These are phyloP conservation scores for Poliocrania exsul DNA, from an alignment of 2,797 vertebrate species.

Conservation along the genomic window DNA sequence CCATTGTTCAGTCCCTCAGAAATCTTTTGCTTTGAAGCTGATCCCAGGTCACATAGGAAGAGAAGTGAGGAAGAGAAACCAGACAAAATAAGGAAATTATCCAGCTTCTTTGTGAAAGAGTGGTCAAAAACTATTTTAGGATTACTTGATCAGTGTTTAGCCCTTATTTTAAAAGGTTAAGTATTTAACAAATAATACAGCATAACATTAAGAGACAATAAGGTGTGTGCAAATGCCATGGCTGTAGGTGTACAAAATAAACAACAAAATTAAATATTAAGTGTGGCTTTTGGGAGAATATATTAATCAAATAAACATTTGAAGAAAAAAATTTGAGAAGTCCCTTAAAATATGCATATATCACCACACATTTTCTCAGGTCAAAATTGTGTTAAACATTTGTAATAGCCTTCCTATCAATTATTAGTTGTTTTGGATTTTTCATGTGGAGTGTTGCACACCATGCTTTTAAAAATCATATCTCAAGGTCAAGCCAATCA, in stretches of 20 bases:
- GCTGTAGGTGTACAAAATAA: background rate
- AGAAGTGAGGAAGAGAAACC: background rate
- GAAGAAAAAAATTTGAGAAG: background rate
- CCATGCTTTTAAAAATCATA: background rate
- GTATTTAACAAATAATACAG: background rate
- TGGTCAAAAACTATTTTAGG: background rate
- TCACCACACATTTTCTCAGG: background rate
- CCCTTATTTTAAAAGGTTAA: background rate
- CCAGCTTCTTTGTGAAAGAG: background rate
- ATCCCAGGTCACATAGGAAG: background rate
- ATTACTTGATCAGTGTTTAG: background rate
- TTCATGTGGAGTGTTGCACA: background rate
- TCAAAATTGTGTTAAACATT: background rate
- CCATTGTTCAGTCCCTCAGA: background rate
- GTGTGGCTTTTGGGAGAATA: background rate
- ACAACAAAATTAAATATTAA: background rate
- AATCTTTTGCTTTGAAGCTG: background rate
- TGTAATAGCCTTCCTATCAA: background rate
- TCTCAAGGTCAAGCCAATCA: background rate
- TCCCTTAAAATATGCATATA: rapidly evolving
- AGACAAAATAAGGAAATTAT: background rate
- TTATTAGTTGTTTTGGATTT: background rate
- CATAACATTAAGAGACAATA: background rate
- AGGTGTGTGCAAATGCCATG: background rate
- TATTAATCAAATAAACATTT: background rate